phyloP scores from a whole-genome alignment of 2,888 invertebrate genomes.

The Ganaspis brasiliensis region DNA sequence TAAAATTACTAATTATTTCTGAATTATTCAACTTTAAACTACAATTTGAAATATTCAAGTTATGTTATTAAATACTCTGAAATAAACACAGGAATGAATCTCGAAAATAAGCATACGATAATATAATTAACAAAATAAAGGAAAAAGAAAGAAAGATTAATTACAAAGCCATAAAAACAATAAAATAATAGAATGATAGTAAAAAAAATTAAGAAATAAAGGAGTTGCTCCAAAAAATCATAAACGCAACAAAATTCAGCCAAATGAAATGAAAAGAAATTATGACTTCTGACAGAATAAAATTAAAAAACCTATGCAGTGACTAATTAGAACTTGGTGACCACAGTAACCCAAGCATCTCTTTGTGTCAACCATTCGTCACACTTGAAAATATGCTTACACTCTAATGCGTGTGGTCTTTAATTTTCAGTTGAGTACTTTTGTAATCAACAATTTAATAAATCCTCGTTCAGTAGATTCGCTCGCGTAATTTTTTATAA shows the following conservation, averaged over 20 bases:
- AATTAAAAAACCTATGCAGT: constrained; percentile 71
- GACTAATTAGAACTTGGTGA: constrained; percentile 79
- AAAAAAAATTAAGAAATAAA: constrained; percentile 57
- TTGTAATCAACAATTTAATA: constrained; percentile 36
- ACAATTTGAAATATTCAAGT: neutral
- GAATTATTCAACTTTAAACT: neutral
- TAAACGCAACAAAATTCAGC: constrained; percentile 64
- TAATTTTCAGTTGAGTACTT: neutral
- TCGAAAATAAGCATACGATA: constrained; percentile 55
- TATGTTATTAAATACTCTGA: constrained; percentile 73
- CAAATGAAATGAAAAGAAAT: constrained; percentile 58
- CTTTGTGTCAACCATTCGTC: constrained; percentile 72
- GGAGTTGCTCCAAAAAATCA: constrained; percentile 59
- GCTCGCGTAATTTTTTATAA: constrained; percentile 1
- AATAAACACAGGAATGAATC: constrained; percentile 55
- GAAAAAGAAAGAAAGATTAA: constrained; percentile 49
- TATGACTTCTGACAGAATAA: constrained; percentile 50
- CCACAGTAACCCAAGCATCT: constrained; percentile 80
- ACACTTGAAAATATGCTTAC: constrained; percentile 64
- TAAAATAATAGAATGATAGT: neutral
- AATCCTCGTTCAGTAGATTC: constrained; percentile 24
- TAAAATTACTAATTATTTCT: too few species aligned
- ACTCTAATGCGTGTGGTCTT: constrained; percentile 66
- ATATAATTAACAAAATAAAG: constrained; percentile 46
- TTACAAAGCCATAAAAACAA: neutral